Base-by-base conservation (phyloP, 1,140 invertebrate species). In the Euschistus heros region DNA sequence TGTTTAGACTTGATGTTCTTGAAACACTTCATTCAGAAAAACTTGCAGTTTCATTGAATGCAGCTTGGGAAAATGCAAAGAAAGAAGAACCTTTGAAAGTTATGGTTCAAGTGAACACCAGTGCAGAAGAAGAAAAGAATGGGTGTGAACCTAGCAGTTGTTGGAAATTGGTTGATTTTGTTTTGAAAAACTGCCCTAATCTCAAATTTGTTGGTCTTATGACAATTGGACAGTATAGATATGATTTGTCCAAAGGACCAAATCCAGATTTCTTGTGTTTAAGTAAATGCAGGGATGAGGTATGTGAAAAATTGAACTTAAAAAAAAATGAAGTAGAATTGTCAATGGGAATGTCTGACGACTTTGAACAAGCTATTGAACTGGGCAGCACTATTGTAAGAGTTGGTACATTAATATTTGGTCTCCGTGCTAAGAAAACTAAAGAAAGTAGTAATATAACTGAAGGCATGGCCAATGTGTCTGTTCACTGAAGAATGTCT, bases 281-380 rank as follows among this genome's bases (percentile, higher is more conserved):
- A 15, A 78, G 78, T 61, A 76, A 86, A 72, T 89, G 87, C 71
- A 81, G 86, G 72, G 78, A 86, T 60, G 77, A 84, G 68, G 75
- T 97, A 10, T 89, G 86, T 72, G 72, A 85, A 65, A 77, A 81
- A 68, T 77, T 94, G n/a, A 74, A 78, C 8, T 71, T 94, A 20
- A 75, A 84, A 67, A 71, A 77, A 64, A 80, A 85, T 63, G 75
- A 86, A 62, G 73, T 98, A 7, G 86, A 96, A 74, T 77, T 99
- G 55, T 97, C 94, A 59, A 99, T 99, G 96, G 97, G 97, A 73
- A 99, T 99, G 96, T 97, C 95, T 0, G 80, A 79, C 72, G 97
- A 99, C 79, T 99, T 85, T 81, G 92, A 95, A 78, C 87, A 94
- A 77, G 96, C 96, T 30, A 92, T 97, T 80, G 84, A 91, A 77